Percentiles rank a stretch among this genome's conserved stretches.
Evolutionary conservation across 2,888 invertebrate genomes (phyloP).

Genomic region (Brachynemurus nebulosus): DNA sequence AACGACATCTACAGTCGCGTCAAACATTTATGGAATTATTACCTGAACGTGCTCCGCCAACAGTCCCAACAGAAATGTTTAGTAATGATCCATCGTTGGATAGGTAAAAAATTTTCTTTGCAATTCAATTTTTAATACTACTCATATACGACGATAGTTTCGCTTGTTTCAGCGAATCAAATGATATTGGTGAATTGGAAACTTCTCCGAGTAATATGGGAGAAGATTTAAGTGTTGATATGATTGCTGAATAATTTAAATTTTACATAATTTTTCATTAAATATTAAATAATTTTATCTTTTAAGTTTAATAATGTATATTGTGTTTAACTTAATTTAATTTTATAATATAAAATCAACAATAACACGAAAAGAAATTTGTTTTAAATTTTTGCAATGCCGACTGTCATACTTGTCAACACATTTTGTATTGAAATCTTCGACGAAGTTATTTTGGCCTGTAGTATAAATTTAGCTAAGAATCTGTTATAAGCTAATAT

Average conservation of each 20-base stretch:
- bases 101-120: conserved; percentile 38
- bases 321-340: too few relatives aligned
- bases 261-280: neutral
- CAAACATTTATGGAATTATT: conserved; percentile 67
- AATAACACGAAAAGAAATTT: too few relatives aligned
- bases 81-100: conserved; percentile 85
- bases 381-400: too few relatives aligned
- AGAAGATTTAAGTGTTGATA: conserved; percentile 61
- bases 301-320: too few relatives aligned
- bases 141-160: neutral
- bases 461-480: too few relatives aligned
- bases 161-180: conserved; percentile 55
- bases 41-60: conserved; percentile 75
- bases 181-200: conserved; percentile 61
- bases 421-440: too few relatives aligned
- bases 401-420: too few relatives aligned
- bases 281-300: neutral
- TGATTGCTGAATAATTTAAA: conserved; percentile 37
- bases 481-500: too few relatives aligned
- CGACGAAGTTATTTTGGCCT: too few relatives aligned
- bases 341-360: too few relatives aligned
- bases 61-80: conserved; percentile 88
- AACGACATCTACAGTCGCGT: conserved; percentile 74
- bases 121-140: too few relatives aligned
- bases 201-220: conserved; percentile 70